Base-by-base conservation (phyloP, 2,888 invertebrate genomes). In the Chalcis sispes region DNA sequence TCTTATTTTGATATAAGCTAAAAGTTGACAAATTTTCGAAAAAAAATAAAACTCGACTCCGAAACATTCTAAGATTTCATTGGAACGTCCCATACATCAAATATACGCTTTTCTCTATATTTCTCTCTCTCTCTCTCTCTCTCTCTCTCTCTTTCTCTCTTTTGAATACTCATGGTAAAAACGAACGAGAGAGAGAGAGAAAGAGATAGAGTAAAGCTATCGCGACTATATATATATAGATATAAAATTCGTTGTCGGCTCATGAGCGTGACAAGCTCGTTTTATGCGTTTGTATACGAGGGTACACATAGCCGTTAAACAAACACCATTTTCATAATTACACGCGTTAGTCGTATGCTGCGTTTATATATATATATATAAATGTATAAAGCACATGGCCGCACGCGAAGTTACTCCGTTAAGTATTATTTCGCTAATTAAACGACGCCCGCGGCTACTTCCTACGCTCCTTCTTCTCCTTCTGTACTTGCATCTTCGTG, bases 251-350 rank as follows among this genome's bases (percentile, higher is more conserved):
- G 50, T 59, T 46, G 10, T 61, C 29, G 36, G 42, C 36, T n/a
- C 54, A 10, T 56, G 56, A 13, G 25, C 54, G 59, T 52, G 75
- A 64, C 71, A 72, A 61, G 65, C 50, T 59, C 42, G 62, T 46
- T 56, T 4, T 42, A 27, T 46, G 27, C 18, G 54, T 29, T n/a
- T 32, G 32, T 27, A 25, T 1, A 27, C 18, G 18, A 15, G 10
- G 40, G 36, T 15, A 25, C n/a, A 59, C 36, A 61, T 40, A 46
- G 56, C 58, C 50, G 2, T 78, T 79, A 79, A 83, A 77, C 73
- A 82, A 83, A 83, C 80, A 80, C 79, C 78, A 84, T 83, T 84
- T 84, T 82, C 81, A 80, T 84, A 83, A 84, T 85, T 83, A 82
- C 77, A 79, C 75, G 72, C 76, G 59, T 29, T n/a, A n/a, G n/a